These are phyloP conservation scores for Aurelia aurita complex sp. Pacific DNA, from an alignment of 30 jellyfish, hydroid and myxozoan genomes.

Conservation along the genomic window DNA sequence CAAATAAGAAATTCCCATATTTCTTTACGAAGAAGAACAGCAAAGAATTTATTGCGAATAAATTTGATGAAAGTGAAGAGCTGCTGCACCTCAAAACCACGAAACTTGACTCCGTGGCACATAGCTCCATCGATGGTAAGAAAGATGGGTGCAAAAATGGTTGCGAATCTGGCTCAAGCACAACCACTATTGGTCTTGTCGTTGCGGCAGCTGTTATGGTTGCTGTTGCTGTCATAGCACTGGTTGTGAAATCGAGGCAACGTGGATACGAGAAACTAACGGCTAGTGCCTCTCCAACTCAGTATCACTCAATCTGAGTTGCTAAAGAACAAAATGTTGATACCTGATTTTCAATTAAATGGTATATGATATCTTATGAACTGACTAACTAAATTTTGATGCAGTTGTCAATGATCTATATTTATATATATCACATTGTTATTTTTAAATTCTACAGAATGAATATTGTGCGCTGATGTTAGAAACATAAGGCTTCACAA, in stretches of 20 bases:
- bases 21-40: slow-evolving; percentile 79
- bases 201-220: background rate
- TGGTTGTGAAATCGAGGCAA: slow-evolving; percentile 4
- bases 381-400: no score
- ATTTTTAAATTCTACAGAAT: no score
- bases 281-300: background rate
- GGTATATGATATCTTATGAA: background rate
- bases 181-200: background rate
- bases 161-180: background rate
- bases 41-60: slow-evolving; percentile 32
- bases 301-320: slow-evolving; percentile 7
- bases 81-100: background rate
- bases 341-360: background rate
- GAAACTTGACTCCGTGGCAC: no score
- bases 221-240: slow-evolving; percentile 14
- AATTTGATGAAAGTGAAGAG: background rate
- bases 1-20: slow-evolving; percentile 61
- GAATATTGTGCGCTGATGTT: no score
- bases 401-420: no score
- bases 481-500: no score
- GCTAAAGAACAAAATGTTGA: background rate
- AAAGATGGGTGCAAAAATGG: background rate
- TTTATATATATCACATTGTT: no score
- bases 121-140: no score
- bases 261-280: background rate